phyloP scores from a whole-genome alignment of 1,140 invertebrate genomes.

The Halyomorpha halys region DNA sequence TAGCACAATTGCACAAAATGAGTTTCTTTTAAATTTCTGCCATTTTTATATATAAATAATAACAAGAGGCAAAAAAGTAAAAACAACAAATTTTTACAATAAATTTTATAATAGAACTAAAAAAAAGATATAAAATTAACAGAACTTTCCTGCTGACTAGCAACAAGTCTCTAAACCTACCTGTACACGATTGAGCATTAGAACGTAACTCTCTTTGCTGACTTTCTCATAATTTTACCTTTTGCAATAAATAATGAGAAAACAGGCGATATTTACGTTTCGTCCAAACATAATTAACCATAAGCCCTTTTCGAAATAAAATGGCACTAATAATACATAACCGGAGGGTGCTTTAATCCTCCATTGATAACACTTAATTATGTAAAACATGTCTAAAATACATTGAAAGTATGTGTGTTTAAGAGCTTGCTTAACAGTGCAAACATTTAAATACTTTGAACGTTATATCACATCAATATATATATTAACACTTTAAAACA shows the following conservation, averaged over 20 bases:
- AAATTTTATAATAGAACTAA: neutral
- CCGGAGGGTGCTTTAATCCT: neutral
- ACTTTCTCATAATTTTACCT: neutral
- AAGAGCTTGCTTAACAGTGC: slow-evolving; percentile 12
- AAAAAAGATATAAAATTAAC: slow-evolving; percentile 1
- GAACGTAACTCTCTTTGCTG: neutral
- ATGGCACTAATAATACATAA: slow-evolving; percentile 15
- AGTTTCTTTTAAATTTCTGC: slow-evolving; percentile 1
- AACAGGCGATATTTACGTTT: too few species aligned
- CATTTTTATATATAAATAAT: neutral
- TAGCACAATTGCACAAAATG: neutral
- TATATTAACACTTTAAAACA: too few species aligned
- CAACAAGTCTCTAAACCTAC: slow-evolving; percentile 22
- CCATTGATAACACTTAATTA: neutral
- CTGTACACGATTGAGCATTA: slow-evolving; percentile 26
- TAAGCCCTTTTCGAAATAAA: slow-evolving; percentile 3
- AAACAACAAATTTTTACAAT: slow-evolving; percentile 1
- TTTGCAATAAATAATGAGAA: too few species aligned
- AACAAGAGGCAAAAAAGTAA: neutral
- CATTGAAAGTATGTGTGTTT: slow-evolving; percentile 11
- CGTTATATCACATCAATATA: slow-evolving; percentile 9
- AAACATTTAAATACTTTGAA: slow-evolving; percentile 17
- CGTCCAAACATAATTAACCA: too few species aligned
- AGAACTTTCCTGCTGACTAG: slow-evolving; percentile 24
- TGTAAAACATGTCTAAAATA: slow-evolving; percentile 1